Conservation (phyloP, 2,797 vertebrate species). For the Thaleichthys pacificus region DNA sequence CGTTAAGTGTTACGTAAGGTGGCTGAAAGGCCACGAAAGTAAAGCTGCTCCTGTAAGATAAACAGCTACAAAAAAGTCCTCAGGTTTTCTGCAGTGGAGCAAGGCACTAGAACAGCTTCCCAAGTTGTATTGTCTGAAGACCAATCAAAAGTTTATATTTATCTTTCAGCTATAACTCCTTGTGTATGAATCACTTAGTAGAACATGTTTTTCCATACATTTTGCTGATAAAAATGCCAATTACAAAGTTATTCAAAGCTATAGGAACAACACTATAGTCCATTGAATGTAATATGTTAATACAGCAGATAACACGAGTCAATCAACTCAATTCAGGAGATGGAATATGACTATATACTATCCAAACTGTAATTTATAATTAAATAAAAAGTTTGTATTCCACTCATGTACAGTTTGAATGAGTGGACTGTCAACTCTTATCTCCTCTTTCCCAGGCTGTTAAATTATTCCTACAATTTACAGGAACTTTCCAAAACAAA, state of each 20-base stretch:
- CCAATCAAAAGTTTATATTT: neutral
- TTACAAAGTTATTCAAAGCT: neutral
- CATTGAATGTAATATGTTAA: neutral
- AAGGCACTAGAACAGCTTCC: neutral
- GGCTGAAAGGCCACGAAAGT: neutral
- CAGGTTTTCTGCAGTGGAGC: neutral
- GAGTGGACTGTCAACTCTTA: too few species aligned
- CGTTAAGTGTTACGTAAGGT: neutral
- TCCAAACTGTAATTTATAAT: too few species aligned
- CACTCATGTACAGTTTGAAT: too few species aligned
- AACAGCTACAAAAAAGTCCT: neutral
- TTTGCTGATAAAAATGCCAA: neutral
- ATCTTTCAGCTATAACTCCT: neutral
- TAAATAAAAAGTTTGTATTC: too few species aligned
- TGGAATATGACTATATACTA: too few species aligned
- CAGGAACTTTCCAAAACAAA: too few species aligned
- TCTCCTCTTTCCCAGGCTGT: too few species aligned
- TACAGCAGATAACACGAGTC: neutral
- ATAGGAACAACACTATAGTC: neutral
- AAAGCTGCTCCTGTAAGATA: neutral
- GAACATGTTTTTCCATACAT: neutral
- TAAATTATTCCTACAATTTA: too few species aligned
- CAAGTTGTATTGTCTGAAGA: neutral
- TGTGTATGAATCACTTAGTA: neutral
- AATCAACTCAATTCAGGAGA: too few species aligned